Conservation (phyloP, 1,140 invertebrate genomes). For the Papilio polyxenes region DNA sequence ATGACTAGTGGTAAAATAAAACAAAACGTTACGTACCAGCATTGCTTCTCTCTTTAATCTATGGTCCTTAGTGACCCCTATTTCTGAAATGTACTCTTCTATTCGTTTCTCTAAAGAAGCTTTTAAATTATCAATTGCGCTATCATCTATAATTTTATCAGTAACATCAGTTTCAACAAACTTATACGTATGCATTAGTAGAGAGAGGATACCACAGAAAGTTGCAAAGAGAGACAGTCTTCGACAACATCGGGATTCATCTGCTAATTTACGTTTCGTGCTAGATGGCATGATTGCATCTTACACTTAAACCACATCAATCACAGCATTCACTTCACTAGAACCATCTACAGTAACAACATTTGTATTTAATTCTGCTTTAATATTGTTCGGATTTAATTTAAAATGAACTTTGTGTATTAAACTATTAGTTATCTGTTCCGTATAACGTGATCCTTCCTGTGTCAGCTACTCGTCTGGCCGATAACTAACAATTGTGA, state of each 20-base stretch:
- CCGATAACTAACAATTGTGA: conserved; percentile 72
- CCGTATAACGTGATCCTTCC: conserved; percentile 68
- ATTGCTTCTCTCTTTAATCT: conserved; percentile 69
- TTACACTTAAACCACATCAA: conserved; percentile 16
- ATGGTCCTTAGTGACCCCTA: conserved; percentile 47
- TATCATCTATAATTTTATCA: conserved; percentile 48
- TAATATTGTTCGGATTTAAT: neutral
- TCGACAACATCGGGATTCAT: conserved; percentile 49
- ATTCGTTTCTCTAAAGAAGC: conserved; percentile 62
- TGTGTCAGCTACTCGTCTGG: conserved; percentile 68
- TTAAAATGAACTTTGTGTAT: neutral
- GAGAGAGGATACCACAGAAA: conserved; percentile 64
- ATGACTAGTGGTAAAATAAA: neutral
- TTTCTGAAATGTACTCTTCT: conserved; percentile 56
- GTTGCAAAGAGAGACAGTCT: conserved; percentile 68
- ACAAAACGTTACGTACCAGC: conserved; percentile 57
- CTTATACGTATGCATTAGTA: conserved; percentile 65
- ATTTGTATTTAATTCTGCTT: neutral
- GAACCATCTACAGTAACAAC: neutral
- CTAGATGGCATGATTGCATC: conserved; percentile 27
- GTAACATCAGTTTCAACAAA: conserved; percentile 51
- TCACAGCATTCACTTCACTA: conserved; percentile 7
- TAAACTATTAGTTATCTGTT: conserved; percentile 62
- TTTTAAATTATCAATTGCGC: conserved; percentile 53
- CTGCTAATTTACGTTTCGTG: conserved; percentile 34